phyloP scores from a whole-genome alignment of 2,888 invertebrate species.

The Leptarthrus brevirostris region DNA sequence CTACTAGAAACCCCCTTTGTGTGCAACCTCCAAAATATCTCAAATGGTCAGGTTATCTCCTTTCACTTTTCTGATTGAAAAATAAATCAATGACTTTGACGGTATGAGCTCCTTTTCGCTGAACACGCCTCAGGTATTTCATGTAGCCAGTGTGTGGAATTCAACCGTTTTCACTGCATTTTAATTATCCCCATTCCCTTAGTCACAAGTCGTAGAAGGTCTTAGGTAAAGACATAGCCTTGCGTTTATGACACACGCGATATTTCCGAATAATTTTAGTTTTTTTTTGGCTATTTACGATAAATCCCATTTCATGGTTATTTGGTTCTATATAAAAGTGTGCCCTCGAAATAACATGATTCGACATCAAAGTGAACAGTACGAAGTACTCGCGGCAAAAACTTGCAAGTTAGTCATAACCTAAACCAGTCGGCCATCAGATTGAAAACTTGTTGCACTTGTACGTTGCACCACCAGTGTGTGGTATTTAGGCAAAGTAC shows the following conservation, averaged over 20 bases:
- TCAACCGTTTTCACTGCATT: not conserved
- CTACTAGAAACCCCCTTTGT: not conserved
- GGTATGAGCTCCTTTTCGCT: not conserved
- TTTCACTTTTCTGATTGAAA: not conserved
- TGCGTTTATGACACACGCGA: not conserved
- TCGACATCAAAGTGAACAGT: not conserved
- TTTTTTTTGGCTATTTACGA: not conserved
- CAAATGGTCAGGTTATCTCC: not conserved
- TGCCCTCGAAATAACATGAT: conserved; percentile 3
- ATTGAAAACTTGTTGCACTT: conserved; percentile 43
- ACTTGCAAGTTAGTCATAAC: conserved; percentile 34
- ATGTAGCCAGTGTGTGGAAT: not conserved
- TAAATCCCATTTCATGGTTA: not conserved
- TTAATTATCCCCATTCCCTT: conserved; percentile 7
- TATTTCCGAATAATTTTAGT: not conserved
- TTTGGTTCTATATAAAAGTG: not conserved
- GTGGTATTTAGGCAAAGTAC: conserved; percentile 8
- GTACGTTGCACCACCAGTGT: not conserved
- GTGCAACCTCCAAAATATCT: not conserved
- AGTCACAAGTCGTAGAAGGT: not conserved
- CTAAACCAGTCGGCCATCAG: conserved; percentile 41
- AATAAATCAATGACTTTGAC: not conserved
- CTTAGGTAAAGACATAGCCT: not conserved
- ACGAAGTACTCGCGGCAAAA: not conserved
- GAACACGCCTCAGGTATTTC: not conserved